These are phyloP conservation scores for Drosophila azteca DNA, from an alignment of 1,140 invertebrate genomes.

Conservation along the genomic window DNA sequence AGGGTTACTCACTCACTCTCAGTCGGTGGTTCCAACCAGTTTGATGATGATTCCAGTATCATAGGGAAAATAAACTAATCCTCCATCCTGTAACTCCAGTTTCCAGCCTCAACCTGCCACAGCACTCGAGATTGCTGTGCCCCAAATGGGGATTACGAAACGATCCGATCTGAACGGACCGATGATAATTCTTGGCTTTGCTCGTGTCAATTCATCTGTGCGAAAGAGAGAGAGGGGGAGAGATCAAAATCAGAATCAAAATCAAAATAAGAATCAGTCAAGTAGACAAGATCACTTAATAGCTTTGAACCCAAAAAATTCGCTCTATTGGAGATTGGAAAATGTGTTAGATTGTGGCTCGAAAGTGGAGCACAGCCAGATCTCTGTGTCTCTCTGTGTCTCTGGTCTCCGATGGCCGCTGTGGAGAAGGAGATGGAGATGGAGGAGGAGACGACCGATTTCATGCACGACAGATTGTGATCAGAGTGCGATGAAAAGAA, in stretches of 20 bases:
- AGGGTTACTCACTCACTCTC: too few relatives aligned
- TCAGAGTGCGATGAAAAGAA: conserved; percentile 61
- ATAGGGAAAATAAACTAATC: too few relatives aligned
- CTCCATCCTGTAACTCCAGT: too few relatives aligned
- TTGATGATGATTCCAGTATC: too few relatives aligned
- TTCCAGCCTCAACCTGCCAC: too few relatives aligned
- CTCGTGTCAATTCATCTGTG: conserved; percentile 34
- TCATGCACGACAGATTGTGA: conserved; percentile 70
- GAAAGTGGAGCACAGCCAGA: conserved; percentile 39
- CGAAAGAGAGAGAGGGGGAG: too few relatives aligned
- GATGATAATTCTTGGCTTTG: conserved; percentile 51
- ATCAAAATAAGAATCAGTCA: conserved; percentile 12
- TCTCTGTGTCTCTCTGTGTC: background rate
- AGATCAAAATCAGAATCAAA: conserved; percentile 21
- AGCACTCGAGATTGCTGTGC: too few relatives aligned
- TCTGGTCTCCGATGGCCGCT: conserved; percentile 12
- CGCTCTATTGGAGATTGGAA: conserved; percentile 31
- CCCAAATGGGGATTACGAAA: conserved; percentile 1
- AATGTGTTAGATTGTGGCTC: conserved; percentile 35
- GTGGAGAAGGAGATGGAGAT: too few relatives aligned
- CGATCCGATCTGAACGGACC: background rate
- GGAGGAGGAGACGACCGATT: conserved; percentile 33
- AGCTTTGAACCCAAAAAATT: conserved; percentile 28
- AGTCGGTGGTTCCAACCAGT: too few relatives aligned
- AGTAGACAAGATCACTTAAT: conserved; percentile 61